A percentile compares a stretch with the other conserved stretches of the same genome.
phyloP scores from a whole-genome alignment of 1,140 invertebrate species.

The Lepidostoma basale region DNA sequence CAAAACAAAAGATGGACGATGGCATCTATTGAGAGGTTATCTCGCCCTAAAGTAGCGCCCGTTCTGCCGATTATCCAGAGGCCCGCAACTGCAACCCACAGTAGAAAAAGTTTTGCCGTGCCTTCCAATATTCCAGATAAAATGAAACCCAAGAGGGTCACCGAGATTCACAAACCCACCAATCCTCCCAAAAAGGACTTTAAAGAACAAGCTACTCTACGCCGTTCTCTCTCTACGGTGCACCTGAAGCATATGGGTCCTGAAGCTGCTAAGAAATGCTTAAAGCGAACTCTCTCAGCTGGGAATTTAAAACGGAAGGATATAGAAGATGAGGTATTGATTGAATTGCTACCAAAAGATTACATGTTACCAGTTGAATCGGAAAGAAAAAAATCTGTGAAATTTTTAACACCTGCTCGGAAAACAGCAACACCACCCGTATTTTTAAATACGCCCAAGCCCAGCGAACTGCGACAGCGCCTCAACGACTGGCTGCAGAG shows the following conservation, averaged over 20 bases:
- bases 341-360: slow-evolving; percentile 41
- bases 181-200: not conserved
- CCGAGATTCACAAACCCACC: slow-evolving; percentile 12
- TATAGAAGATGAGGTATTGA: slow-evolving; percentile 52
- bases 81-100: not conserved
- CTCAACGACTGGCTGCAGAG: slow-evolving; percentile 60
- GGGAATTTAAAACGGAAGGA: slow-evolving; percentile 54
- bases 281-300: slow-evolving; percentile 56
- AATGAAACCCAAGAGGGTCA: slow-evolving; percentile 4
- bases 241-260: slow-evolving; percentile 56
- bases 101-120: not conserved
- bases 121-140: not conserved
- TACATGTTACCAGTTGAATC: slow-evolving; percentile 51
- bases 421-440: slow-evolving; percentile 48
- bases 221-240: slow-evolving; percentile 57
- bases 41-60: slow-evolving; percentile 24
- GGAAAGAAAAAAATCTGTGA: slow-evolving; percentile 55
- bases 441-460: slow-evolving; percentile 50
- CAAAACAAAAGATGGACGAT: slow-evolving; percentile 32
- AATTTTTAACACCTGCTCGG: slow-evolving; percentile 52
- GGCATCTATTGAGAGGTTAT: slow-evolving; percentile 34
- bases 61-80: not conserved
- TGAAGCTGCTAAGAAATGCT: slow-evolving; percentile 52
- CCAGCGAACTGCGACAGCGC: slow-evolving; percentile 53
- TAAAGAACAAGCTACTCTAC: slow-evolving; percentile 5